Base-by-base conservation (phyloP, 1,140 invertebrate genomes). In the Caerostris darwini region DNA sequence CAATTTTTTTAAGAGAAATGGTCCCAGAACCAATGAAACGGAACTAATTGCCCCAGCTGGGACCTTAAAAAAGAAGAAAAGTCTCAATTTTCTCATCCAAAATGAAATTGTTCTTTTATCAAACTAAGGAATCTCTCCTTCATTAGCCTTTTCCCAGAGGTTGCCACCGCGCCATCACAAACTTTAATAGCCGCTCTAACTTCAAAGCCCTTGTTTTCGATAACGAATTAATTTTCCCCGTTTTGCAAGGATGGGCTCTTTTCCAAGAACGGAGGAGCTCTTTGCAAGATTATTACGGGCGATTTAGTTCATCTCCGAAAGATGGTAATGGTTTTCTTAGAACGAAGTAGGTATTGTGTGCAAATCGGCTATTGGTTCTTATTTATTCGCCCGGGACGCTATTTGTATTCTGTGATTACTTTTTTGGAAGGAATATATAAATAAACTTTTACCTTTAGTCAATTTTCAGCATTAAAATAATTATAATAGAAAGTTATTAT, bases 81-180 rank as follows among this genome's bases (percentile, higher is more conserved):
- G 82, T 85, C 82, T 85, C 82, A 57, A 85, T 85, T 85, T 56
- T 54, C 82, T 58, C 82, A 14, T 85, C 82, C 56, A 53, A 58
- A 58, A 85, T 85, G 82, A 85, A 85, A 85, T 85, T 85, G 82
- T 56, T 34, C 71, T 81, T 57, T 85, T 58, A 85, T 85, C 82
- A 53, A 56, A 57, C 8, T 19, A 5, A 14, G 34, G 71, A 81
- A 81, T 81, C 82, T 56, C 50, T 56, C 57, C 57, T 19, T 85
- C 71, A 81, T 81, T 81, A 81, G 17, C 19, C 64, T 7, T 12
- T 10, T 85, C 82, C 53, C 82, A 58, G n/a, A n/a, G 82, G 82
- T 64, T 64, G 61, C 53, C 82, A 57, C n/a, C 53, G 53, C 17
- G 14, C 34, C n/a, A 85, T 12, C 53, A 85, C 56, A 81, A 81